A percentile compares a stretch with the other conserved stretches of the same genome.
phyloP scores from a whole-genome alignment of 2,888 invertebrate species.

The Stictocephala bisonia region DNA sequence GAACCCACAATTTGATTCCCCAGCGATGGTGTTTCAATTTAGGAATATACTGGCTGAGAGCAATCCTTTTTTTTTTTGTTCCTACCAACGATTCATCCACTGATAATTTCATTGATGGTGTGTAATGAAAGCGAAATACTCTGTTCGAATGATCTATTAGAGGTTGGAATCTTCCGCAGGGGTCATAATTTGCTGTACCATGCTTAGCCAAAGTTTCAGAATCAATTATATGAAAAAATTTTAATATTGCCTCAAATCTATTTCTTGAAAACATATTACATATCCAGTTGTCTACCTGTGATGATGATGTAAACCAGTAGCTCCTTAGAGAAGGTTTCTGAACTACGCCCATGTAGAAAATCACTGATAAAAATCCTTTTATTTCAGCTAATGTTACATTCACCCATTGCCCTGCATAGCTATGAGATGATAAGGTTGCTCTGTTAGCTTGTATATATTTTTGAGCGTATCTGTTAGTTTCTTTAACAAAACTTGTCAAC shows the following conservation, averaged over 20 bases:
- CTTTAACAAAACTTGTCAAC: too few species aligned
- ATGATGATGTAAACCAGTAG: constrained; percentile 3
- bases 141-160: constrained; percentile 28
- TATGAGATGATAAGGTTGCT: too few species aligned
- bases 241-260: constrained; percentile 19
- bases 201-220: neutral
- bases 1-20: constrained; percentile 43
- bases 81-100: constrained; percentile 39
- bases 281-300: constrained; percentile 26
- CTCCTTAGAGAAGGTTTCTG: neutral
- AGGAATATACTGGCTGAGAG: constrained; percentile 24
- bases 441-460: too few species aligned
- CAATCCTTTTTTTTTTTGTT: constrained; percentile 26
- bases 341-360: constrained; percentile 22
- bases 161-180: constrained; percentile 30
- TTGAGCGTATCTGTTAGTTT: constrained; percentile 29
- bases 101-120: constrained; percentile 1
- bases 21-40: constrained; percentile 37
- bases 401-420: too few species aligned
- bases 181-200: constrained; percentile 23
- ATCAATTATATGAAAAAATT: constrained; percentile 36
- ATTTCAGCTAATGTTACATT: constrained; percentile 2
- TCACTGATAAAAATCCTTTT: constrained; percentile 25
- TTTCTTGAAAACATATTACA: constrained; percentile 20
- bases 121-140: constrained; percentile 5